These are phyloP conservation scores for Pantherophis vulpinus DNA, from an alignment of 2,797 vertebrate genomes.

Conservation along the genomic window DNA sequence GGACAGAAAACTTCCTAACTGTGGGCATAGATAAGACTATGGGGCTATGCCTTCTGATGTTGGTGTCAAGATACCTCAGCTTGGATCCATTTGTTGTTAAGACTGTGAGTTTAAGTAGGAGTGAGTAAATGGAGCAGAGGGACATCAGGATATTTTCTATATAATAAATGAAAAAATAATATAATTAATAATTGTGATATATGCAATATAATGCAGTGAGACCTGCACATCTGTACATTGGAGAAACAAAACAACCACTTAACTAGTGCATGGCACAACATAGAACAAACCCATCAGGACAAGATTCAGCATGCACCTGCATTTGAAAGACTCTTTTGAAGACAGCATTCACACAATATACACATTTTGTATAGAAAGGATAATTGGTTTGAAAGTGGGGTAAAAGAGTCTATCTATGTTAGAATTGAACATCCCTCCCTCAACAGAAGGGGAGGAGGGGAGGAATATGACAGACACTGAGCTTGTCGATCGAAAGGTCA, in stretches of 20 bases:
- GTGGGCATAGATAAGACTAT: background rate
- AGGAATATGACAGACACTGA: background rate
- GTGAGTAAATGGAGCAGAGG: background rate
- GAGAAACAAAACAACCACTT: background rate
- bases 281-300: background rate
- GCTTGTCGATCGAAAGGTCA: no score
- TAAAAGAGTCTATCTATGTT: background rate
- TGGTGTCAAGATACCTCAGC: background rate
- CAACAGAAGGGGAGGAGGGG: background rate
- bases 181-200: background rate
- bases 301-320: background rate
- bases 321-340: background rate
- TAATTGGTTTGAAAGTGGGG: background rate
- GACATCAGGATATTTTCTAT: background rate
- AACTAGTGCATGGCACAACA: background rate
- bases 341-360: background rate
- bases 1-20: background rate
- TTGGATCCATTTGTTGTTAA: background rate
- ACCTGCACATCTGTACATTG: background rate
- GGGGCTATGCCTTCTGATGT: background rate
- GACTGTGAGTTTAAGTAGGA: background rate
- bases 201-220: background rate
- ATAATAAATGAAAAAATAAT: background rate
- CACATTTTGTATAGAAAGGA: background rate
- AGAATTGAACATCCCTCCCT: background rate